Evolutionary conservation across 2,797 vertebrate genomes (phyloP), one percentile per base, ranked within the genome.

Genomic region (Epinephelus malabaricus): DNA sequence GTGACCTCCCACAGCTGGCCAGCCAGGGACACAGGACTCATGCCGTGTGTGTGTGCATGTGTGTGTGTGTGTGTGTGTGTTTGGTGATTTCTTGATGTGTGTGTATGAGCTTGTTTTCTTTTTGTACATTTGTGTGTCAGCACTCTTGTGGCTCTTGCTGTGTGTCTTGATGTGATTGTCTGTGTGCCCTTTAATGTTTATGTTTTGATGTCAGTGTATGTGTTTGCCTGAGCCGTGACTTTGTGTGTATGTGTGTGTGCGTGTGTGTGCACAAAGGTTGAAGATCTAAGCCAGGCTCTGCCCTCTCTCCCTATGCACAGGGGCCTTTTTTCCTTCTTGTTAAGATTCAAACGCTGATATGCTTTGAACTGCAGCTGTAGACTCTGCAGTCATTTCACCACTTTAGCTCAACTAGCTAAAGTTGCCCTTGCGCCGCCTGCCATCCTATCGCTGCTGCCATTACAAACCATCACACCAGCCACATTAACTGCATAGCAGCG

Each of bases 1-100:
- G 90, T 94, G 94, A 95, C 94, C 94, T 94, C 94, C 92, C 92
- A 92, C 94, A 94, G 94, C 95, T 94, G 95, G 92, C 90, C 84
- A 64, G 83, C 88, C 68, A 62, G 92, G 89, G 90, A 94, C 93
- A 86, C 89, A 88, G 89, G 82, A 55, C 87, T 71, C 85, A 86
- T 43, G 86, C 76, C 18, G 84, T 6, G 83, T 71, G 49, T 84
- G 66, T 30, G 65, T 77, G 75, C 69, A 64, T 77, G 71, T 78
- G 51, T 79, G 71, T 78, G 51, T 79, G 72, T 78, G 38, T 68
- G 27, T 78, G 66, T 74, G 77, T 68, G 68, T 47, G 49, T 77
- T 15, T 34, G 46, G 60, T 78, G 75, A 51, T 67, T 79, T 87
- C 84, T 91, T 78, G 69, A 88, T 89, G 87, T 90, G 79, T 86